These are phyloP conservation scores for Bombylius major DNA, from an alignment of 2,888 invertebrate genomes.

Conservation along the genomic window DNA sequence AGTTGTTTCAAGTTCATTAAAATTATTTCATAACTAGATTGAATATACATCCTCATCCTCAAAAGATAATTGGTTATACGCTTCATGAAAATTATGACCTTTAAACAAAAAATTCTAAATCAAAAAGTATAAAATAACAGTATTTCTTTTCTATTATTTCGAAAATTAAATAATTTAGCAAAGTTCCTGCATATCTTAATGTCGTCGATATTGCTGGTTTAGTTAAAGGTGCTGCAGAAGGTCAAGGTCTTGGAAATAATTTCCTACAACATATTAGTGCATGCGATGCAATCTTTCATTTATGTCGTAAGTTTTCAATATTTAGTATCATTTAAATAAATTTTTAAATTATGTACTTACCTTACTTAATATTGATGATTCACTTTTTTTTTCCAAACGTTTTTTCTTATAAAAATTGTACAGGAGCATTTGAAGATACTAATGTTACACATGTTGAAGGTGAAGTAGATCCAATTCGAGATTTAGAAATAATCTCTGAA, in stretches of 20 bases:
- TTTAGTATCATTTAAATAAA: neutral
- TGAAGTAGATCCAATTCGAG: constrained; percentile 93
- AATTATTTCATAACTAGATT: too few relatives aligned
- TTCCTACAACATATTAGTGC: constrained; percentile 98
- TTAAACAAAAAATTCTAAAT: too few relatives aligned
- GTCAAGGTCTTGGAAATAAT: constrained; percentile 95
- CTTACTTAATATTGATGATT: too few relatives aligned
- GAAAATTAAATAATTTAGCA: constrained; percentile 42
- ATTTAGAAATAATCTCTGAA: constrained; percentile 91
- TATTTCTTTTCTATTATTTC: too few relatives aligned
- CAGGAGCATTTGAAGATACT: constrained; percentile 93
- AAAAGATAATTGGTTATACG: too few relatives aligned
- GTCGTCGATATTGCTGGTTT: constrained; percentile 98
- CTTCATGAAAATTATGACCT: too few relatives aligned
- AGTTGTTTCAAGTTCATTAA: too few relatives aligned
- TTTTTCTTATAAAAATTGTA: neutral
- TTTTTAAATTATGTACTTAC: neutral
- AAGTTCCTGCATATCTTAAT: constrained; percentile 95
- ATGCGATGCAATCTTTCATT: constrained; percentile 95
- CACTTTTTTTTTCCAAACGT: neutral
- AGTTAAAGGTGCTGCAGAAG: constrained; percentile 96
- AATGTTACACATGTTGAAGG: constrained; percentile 98
- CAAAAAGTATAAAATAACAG: too few relatives aligned
- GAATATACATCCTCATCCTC: too few relatives aligned
- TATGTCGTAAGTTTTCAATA: constrained; percentile 65